Evolutionary conservation across 2,888 invertebrate species (phyloP).

Genomic region (Odontomyia ornata): DNA sequence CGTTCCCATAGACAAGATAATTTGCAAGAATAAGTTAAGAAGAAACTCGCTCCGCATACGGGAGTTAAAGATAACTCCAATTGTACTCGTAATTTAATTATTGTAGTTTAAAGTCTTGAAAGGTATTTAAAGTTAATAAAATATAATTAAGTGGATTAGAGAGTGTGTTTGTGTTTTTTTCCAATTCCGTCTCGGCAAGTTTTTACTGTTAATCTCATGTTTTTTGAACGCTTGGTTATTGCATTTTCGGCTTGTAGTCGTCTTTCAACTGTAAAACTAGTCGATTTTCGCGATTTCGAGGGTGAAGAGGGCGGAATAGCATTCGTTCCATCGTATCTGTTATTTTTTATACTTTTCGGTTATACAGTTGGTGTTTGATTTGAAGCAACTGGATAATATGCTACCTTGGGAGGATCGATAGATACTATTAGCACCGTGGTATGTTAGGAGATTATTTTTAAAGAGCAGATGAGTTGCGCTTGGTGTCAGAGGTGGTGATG

Average conservation of each 20-base stretch:
- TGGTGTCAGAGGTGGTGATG: slow-evolving; percentile 73
- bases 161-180: no score
- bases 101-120: no score
- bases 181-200: no score
- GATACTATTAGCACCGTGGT: slow-evolving; percentile 61
- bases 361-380: slow-evolving; percentile 53
- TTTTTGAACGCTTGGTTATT: slow-evolving; percentile 59
- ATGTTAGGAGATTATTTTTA: slow-evolving; percentile 58
- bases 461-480: slow-evolving; percentile 77
- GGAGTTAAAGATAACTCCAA: no score
- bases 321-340: slow-evolving; percentile 57
- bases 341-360: slow-evolving; percentile 63
- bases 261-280: slow-evolving; percentile 63
- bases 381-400: slow-evolving; percentile 69
- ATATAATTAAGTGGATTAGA: no score
- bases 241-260: slow-evolving; percentile 60
- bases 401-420: slow-evolving; percentile 77
- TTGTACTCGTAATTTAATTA: no score
- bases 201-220: no score
- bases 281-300: slow-evolving; percentile 62
- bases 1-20: no score
- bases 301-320: slow-evolving; percentile 59
- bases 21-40: no score
- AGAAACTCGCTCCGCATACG: no score
- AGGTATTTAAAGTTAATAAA: no score